Evolutionary conservation across 1,140 invertebrate genomes (phyloP).

Genomic region (Drosophila ficusphila): DNA sequence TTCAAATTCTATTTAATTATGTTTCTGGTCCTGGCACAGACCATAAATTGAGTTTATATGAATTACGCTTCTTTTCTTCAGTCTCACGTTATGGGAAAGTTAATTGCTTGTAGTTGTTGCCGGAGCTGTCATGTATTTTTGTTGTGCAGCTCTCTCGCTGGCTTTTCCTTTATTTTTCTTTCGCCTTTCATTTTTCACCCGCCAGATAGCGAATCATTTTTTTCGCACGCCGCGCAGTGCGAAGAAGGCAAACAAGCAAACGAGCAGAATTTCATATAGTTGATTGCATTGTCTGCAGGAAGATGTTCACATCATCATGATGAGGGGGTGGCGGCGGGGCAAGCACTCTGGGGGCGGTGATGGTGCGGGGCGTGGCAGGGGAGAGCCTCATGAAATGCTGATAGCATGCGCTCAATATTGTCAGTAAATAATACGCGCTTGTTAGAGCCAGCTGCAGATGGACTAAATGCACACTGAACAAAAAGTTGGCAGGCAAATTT

Average conservation of each 20-base stretch:
- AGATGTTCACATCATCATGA: slow-evolving; percentile 27
- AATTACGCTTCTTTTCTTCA: not conserved
- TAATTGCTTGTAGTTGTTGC: slow-evolving; percentile 51
- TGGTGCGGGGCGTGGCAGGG: not conserved
- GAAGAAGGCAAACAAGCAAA: slow-evolving; percentile 29
- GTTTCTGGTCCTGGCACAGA: slow-evolving; percentile 30
- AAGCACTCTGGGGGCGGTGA: not conserved
- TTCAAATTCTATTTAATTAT: slow-evolving; percentile 39
- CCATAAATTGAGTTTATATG: slow-evolving; percentile 39
- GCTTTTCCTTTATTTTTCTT: slow-evolving; percentile 9
- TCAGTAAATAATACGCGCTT: slow-evolving; percentile 51
- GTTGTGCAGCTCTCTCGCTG: not conserved
- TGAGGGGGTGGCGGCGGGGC: not conserved
- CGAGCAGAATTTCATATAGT: slow-evolving; percentile 59
- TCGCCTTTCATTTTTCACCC: slow-evolving; percentile 47
- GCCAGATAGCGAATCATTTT: slow-evolving; percentile 50
- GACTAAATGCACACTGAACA: not conserved
- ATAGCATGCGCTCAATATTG: slow-evolving; percentile 50
- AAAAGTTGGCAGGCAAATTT: not conserved
- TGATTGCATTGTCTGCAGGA: slow-evolving; percentile 57
- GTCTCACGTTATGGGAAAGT: slow-evolving; percentile 40
- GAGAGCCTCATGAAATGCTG: slow-evolving; percentile 22
- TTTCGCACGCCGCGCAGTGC: slow-evolving; percentile 17
- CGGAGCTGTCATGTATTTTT: slow-evolving; percentile 17
- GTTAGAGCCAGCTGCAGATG: slow-evolving; percentile 15